These are phyloP conservation scores for Pristionchus japonicus DNA, from an alignment of 2,888 invertebrate genomes.

Conservation along the genomic window DNA sequence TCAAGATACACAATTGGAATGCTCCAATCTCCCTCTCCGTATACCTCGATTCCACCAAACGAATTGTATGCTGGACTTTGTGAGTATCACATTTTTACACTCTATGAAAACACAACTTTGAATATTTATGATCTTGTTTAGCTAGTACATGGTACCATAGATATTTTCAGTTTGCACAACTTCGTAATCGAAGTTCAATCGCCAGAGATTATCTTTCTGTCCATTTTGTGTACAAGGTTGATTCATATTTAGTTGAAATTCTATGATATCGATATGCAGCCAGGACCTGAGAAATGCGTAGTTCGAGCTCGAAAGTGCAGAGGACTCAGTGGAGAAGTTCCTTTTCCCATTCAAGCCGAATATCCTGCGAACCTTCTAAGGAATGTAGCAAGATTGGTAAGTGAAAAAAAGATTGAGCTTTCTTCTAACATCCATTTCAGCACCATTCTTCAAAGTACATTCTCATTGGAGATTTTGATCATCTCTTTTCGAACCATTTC, in stretches of 20 bases:
- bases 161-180: background rate
- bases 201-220: background rate
- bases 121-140: too few relatives aligned
- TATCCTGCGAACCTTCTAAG: background rate
- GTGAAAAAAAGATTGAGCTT: background rate
- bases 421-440: background rate
- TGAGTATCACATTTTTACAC: background rate
- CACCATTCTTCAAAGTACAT: background rate
- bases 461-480: conserved; percentile 6
- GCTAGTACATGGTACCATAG: too few relatives aligned
- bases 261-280: background rate
- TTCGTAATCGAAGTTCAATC: background rate
- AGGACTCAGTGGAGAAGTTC: background rate
- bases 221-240: background rate
- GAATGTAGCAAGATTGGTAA: background rate
- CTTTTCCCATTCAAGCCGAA: background rate
- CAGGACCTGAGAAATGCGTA: background rate
- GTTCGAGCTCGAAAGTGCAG: background rate
- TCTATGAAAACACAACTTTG: too few relatives aligned
- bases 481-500: background rate
- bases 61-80: background rate
- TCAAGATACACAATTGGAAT: background rate
- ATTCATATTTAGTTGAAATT: background rate
- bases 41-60: background rate
- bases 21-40: background rate